A percentile compares a stretch with the other conserved stretches of the same genome.
Conservation (phyloP, 2,888 invertebrate species). For the Ectemnius cavifrons region DNA sequence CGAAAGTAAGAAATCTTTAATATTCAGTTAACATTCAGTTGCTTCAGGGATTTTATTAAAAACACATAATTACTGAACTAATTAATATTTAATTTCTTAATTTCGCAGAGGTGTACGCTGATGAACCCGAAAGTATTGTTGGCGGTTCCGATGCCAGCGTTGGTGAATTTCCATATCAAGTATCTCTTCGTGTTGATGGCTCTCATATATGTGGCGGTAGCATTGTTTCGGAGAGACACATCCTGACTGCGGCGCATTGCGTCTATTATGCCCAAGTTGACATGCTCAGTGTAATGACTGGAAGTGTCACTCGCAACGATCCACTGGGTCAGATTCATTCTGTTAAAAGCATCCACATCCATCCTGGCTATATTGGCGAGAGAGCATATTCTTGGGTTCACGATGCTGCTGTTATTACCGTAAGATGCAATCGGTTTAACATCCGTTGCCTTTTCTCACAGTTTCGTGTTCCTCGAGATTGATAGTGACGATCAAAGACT, state of each 20-base stretch:
- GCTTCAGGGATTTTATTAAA: too few species aligned
- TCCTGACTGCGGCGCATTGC: slow-evolving; percentile 68
- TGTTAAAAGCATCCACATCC: slow-evolving; percentile 14
- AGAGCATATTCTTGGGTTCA: slow-evolving; percentile 33
- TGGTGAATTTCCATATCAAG: slow-evolving; percentile 64
- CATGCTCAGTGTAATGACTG: slow-evolving; percentile 32
- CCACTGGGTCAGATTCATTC: slow-evolving; percentile 35
- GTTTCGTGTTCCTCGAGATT: neutral
- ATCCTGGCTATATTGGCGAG: slow-evolving; percentile 27
- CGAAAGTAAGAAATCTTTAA: neutral
- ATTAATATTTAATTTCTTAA: neutral
- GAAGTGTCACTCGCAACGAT: slow-evolving; percentile 3
- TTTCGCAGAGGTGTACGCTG: slow-evolving; percentile 32
- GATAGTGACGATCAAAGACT: neutral
- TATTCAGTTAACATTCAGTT: neutral
- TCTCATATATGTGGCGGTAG: slow-evolving; percentile 63
- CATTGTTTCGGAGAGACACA: slow-evolving; percentile 51
- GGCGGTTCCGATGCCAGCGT: slow-evolving; percentile 51
- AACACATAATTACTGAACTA: neutral
- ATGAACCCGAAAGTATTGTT: slow-evolving; percentile 51
- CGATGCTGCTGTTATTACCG: slow-evolving; percentile 56
- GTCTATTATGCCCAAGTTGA: slow-evolving; percentile 17
- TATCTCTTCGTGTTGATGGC: slow-evolving; percentile 49
- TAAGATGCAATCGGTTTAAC: slow-evolving; percentile 17
- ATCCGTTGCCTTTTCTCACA: neutral